phyloP scores from a whole-genome alignment of 2,113 vertebrate species.

The Pelecanoides urinatrix region DNA sequence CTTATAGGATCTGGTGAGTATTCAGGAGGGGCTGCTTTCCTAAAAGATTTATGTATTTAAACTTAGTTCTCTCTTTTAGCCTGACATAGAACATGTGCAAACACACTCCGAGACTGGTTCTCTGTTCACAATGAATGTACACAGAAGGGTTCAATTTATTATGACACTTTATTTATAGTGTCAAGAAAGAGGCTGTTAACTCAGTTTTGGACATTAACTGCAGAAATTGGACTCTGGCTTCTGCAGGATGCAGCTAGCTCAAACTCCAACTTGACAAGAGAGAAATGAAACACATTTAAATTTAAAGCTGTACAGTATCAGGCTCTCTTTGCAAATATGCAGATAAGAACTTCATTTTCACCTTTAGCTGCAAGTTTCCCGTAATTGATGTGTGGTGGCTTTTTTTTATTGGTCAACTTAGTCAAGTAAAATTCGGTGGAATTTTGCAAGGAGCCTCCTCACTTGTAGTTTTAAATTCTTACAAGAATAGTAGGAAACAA shows the following conservation, averaged over 20 bases:
- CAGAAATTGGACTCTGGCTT: not conserved
- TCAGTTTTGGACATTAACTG: not conserved
- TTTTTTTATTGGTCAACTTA: not conserved
- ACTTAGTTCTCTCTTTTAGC: not conserved
- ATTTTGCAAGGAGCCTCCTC: not conserved
- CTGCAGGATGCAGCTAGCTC: not conserved
- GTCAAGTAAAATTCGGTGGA: not conserved
- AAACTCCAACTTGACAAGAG: not conserved
- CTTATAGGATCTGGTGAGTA: conserved; percentile 91
- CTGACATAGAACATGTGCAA: not conserved
- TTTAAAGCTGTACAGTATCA: not conserved
- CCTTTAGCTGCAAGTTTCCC: not conserved
- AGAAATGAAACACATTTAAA: not conserved
- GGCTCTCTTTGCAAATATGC: not conserved
- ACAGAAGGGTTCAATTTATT: not conserved
- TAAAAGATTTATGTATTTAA: not conserved
- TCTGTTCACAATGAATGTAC: not conserved
- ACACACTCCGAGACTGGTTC: not conserved
- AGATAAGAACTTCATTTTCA: not conserved
- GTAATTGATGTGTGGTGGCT: not conserved
- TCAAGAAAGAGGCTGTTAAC: not conserved
- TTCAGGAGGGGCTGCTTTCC: not conserved
- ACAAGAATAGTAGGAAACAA: not conserved
- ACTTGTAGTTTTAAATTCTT: not conserved
- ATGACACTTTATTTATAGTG: not conserved